Base-by-base conservation (phyloP, 2,888 invertebrate species). In the Drosophila mimica region DNA sequence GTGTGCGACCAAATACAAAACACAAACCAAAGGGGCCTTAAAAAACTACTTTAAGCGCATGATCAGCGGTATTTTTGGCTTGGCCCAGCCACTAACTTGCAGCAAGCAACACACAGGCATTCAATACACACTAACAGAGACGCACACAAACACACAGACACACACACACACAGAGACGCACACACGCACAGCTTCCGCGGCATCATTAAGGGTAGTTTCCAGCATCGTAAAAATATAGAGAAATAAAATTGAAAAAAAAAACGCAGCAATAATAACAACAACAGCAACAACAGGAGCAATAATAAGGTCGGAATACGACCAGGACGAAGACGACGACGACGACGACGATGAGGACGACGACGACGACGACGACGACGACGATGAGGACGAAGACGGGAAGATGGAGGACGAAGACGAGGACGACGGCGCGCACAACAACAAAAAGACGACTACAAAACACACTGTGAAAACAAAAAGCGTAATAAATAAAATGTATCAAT, bases 221-320 rank as follows among this genome's bases (percentile, higher is more conserved):
- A 89, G 87, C 87, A 81, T 91, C 88, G 90, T 91, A 91, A 88
- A 90, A 91, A 87, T 88, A 90, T 91, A 87, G 90, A 91, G 90
- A 89, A 88, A 89, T 91, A 89, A 89, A 87, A 89, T 91, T 91
- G 82, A 88, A 90, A 90, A 84, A 86, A 85, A 68, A 54, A 54
- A 60, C 25, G 28, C 48, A 86, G 15, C 48, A 80, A 36, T 34
- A 75, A 54, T 59, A 82, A 51, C 38, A 79, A 4, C 15, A 15
- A 38, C 17, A 63, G 49, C 34, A 59, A 33, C 30, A 64, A 33
- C 36, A 56, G 54, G 60, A 58, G 51, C 43, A 81, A 78, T 64
- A 83, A 83, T 67, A 89, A 82, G 77, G 87, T 89, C 81, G 89
- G 54, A 70, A 70, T 74, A 70, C 68, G 58, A 71, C 67, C 53